Percentiles rank a stretch among this genome's conserved stretches.
Evolutionary conservation across 2,797 vertebrate genomes (phyloP).

Genomic region (Steatocranus sp.): DNA sequence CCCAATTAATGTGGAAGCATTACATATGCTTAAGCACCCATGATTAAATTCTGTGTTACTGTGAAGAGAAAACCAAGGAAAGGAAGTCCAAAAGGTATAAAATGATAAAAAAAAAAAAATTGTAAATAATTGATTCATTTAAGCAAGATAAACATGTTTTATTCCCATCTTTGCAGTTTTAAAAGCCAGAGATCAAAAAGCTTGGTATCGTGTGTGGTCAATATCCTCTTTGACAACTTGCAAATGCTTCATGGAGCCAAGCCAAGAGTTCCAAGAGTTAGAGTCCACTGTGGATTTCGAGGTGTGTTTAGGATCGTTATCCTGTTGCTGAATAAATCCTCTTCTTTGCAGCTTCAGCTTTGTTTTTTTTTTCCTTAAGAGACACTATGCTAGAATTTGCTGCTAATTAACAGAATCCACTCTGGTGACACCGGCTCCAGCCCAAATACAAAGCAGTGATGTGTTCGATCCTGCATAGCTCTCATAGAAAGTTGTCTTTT

Average conservation of each 20-base stretch:
- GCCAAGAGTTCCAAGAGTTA: neutral
- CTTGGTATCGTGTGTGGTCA: neutral
- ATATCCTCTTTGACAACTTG: neutral
- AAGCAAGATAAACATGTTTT: neutral
- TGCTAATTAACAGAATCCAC: neutral
- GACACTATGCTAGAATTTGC: neutral
- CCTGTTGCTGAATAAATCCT: neutral
- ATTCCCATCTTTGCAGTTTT: neutral
- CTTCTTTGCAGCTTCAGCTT: neutral
- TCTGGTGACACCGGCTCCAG: neutral
- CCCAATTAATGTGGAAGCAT: neutral
- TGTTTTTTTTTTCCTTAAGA: neutral
- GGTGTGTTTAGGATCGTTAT: neutral
- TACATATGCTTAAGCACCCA: neutral
- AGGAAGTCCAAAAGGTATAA: neutral
- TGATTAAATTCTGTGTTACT: neutral
- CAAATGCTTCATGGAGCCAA: neutral
- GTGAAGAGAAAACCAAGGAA: neutral
- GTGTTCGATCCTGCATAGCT: neutral
- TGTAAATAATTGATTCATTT: neutral
- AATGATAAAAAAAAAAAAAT: neutral
- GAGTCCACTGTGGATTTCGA: neutral
- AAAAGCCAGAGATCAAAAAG: neutral
- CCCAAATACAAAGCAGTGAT: neutral
- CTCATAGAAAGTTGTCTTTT: neutral